Base-by-base conservation (phyloP, 2,113 vertebrate species). In the Sarotherodon lohbergeri region DNA sequence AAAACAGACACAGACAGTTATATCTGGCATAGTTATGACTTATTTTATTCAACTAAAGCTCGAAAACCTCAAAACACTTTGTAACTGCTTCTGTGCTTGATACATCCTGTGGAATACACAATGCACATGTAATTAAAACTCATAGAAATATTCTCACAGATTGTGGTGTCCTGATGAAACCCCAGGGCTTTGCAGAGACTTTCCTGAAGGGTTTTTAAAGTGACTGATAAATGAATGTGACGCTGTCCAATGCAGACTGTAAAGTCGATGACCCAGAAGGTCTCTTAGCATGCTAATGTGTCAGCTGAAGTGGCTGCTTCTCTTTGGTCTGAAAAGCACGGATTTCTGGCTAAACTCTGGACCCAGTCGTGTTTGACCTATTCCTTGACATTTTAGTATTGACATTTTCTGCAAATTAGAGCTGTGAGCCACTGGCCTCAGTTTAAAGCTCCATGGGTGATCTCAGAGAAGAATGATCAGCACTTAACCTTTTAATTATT, bases 401-500 rank as follows among this genome's bases (percentile, higher is more conserved):
- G 95, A 95, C 95, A 96, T 96, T 96, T 96, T 93, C 94, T 81
- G 93, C 95, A 96, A 96, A 96, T 96, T 95, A 95, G 93, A 95
- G 94, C 85, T 86, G 84, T 66, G 93, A 89, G 93, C 90, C 92
- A 88, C 68, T 80, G 91, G 94, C 83, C 83, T 85, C 86, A 29
- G 89, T 93, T 92, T 92, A 92, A 94, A 93, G 93, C 93, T 92
- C 91, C 79, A 54, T 1, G 88, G 93, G 94, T 90, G 93, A 94
- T 93, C 93, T 85, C 80, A 41, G 81, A 50, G 89, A 87, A 90
- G 94, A 95, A 93, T 83, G 89, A 95, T 92, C 92, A 93, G 94
- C 90, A 94, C 94, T 95, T 96, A 95, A 96, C 96, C 96, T 96
- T 96, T 96, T 95, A 96, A 95, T 96, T 96, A 94, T 95, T 94